Base-by-base conservation (phyloP, 2,888 invertebrate genomes). In the Thumatha senex region DNA sequence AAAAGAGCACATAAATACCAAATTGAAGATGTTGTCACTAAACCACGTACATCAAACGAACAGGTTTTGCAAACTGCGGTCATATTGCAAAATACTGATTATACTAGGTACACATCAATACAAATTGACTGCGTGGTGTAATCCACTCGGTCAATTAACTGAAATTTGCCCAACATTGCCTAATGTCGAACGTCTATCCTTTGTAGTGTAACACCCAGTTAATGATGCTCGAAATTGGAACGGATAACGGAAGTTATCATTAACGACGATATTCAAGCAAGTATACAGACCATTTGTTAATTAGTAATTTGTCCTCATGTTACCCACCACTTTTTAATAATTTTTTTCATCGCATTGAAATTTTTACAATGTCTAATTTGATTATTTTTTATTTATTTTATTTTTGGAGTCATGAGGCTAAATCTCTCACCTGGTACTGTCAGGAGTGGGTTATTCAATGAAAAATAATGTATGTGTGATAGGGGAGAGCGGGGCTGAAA, bases 111-210 rank as follows among this genome's bases (percentile, higher is more conserved):
- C 55, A 65, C 55, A 7, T 43, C 35, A 43, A 45, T 54, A 55
- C 51, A 51, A 52, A 56, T 38, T 40, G 45, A 46, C 61, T 34
- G 55, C 54, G 49, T 68, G 68, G 67, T 68, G 68, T 56, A 67
- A 68, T 47, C 51, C 55, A 54, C 51, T 58, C 53, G 61, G 63
- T 63, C 58, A 62, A 67, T 70, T 64, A 67, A 66, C 58, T 58
- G 63, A 58, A 58, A 60, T 69, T 67, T 69, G 53, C 64, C 41
- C 58, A 70, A 67, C 40, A 64, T 70, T 70, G 54, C 54, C 39
- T 52, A 62, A 67, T 54, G 45, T 39, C 13, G 31, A 51, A 46
- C 61, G 59, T 59, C 60, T 56, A 66, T 59, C 57, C 60, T 58
- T 68, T 67, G 62, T 67, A 56, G 55, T 58, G 59, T 58, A 64